These are phyloP conservation scores for Eonycteris spelaea DNA, from an alignment of 2,113 vertebrate species.

Conservation along the genomic window DNA sequence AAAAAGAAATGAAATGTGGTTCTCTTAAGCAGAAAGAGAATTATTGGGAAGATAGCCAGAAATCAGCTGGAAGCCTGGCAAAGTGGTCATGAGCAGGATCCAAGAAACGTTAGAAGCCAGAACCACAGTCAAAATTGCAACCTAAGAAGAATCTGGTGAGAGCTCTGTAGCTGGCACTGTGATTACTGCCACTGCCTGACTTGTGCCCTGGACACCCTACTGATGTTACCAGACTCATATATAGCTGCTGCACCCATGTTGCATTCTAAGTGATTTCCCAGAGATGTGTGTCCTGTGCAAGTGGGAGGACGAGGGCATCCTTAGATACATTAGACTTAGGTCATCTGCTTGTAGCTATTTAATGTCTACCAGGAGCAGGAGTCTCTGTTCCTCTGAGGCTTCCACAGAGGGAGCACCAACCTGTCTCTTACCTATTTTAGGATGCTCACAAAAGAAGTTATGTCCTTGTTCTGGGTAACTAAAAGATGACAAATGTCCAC, in stretches of 20 bases:
- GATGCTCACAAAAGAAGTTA: background rate
- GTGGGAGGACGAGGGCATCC: background rate
- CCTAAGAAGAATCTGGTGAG: background rate
- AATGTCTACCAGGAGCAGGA: background rate
- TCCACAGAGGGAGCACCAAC: background rate
- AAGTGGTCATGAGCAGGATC: background rate
- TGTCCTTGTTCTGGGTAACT: background rate
- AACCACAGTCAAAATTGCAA: background rate
- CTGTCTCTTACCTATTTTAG: background rate
- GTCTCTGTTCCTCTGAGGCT: background rate
- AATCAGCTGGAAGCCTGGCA: background rate
- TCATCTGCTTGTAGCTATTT: background rate
- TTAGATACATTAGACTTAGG: background rate
- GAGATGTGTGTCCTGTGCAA: background rate
- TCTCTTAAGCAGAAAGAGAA: background rate
- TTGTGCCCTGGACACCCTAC: background rate
- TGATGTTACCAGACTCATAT: background rate
- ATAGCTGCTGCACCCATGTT: background rate
- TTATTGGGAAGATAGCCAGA: background rate
- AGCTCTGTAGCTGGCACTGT: background rate
- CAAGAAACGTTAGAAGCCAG: background rate
- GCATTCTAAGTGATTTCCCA: background rate
- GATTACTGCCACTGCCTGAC: background rate
- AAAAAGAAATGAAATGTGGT: background rate
- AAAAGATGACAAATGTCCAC: background rate